Evolutionary conservation across 2,113 vertebrate species (phyloP), one percentile per base, ranked within the genome.

Genomic region (Hassar affinis): DNA sequence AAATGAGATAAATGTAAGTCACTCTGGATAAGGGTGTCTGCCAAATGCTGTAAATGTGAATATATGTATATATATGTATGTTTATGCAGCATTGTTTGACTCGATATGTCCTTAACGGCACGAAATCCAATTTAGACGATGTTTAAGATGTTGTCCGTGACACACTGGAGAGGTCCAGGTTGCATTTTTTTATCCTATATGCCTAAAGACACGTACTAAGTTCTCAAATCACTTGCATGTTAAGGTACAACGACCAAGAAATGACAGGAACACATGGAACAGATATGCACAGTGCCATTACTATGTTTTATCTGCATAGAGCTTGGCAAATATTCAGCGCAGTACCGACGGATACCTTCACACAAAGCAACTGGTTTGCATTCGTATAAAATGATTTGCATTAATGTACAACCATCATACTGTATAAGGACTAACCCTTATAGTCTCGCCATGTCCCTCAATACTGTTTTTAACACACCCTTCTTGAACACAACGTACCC

Each of bases 41-140:
- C n/a, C n/a, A n/a, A n/a, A n/a, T n/a, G n/a, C n/a, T n/a, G n/a
- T n/a, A n/a, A n/a, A 83, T 33, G 64, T 69, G 87, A 88, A n/a
- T n/a, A n/a, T n/a, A n/a, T n/a, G n/a, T n/a, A n/a, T n/a, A n/a
- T n/a, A n/a, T n/a, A n/a, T n/a, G n/a, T 47, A 47, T 47, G 4
- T 62, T 88, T 90, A 85, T 92, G 90, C 92, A 92, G 92, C 91
- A 93, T 93, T 89, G 82, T 87, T 85, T 87, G 90, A 88, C 85
- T 91, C 92, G 92, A 94, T 93, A 93, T 94, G 92, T 90, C 90
- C 86, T 88, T 72, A 86, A 88, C 89, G 88, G 78, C 61, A 66
- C 82, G 85, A 91, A 89, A 91, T 91, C 88, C 87, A 91, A 92
- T 92, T 59, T 90, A n/a, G n/a, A n/a, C n/a, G n/a, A n/a, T n/a